Base-by-base conservation (phyloP, 2,113 vertebrate species). In the Nibea albiflora region DNA sequence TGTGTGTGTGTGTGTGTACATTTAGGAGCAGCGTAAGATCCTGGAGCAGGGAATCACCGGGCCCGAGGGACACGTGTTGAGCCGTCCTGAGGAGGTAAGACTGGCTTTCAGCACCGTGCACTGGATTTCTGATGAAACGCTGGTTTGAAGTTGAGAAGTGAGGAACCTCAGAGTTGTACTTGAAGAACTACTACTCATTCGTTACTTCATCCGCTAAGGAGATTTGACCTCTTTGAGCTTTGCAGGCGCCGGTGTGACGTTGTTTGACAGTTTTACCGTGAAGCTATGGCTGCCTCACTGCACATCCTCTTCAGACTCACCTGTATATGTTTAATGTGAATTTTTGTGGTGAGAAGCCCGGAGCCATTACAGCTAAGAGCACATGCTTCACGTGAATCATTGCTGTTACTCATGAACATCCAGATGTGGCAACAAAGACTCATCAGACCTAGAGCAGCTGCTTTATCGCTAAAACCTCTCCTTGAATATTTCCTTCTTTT, bases 11-110 rank as follows among this genome's bases (percentile, higher is more conserved):
- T 46, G 44, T 46, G 44, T 46, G 44, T 46, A 14, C 44, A 46
- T 46, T 71, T 73, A 99, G 98, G 98, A 99, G 78, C 98, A 99
- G 93, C 96, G 95, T 31, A 93, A 96, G 91, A 97, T 99, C 80
- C 93, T 99, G 93, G 97, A 98, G 10, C 92, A 98, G 94, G 98
- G 98, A 8, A 99, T 99, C 93, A 98, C 97, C 0, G 98, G 98
- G n/a, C 98, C 98, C 0, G 98, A 99, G 81, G 98, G 98, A 44
- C 98, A 99, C 0, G 97, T 97, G 35, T 63, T 99, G 94, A 99
- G 98, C 90, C 96, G 95, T 73, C 98, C 98, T 16, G 98, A 99
- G 69, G 98, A 99, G 96, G 98, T 99, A 89, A 89, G 87, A 15
- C 44, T 3, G 4, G 22, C 50, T 31, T 61, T 44, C 15, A 19